Evolutionary conservation across 2,797 vertebrate species (phyloP), one percentile per base, ranked within the genome.

Genomic region (Rhodeus uyekii): DNA sequence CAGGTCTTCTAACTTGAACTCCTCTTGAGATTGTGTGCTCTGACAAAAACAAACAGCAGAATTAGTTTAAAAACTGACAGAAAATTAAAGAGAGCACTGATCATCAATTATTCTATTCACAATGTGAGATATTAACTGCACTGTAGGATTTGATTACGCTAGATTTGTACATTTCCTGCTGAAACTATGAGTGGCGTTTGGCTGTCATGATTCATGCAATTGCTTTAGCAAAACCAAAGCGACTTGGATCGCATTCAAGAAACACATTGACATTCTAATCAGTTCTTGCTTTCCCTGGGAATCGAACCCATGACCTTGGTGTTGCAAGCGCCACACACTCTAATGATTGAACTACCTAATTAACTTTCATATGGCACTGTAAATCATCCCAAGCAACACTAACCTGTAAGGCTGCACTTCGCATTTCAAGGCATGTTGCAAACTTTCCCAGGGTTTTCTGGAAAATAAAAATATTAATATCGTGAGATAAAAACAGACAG

Each of bases 361-460:
- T 14, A 36, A 71, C 42, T 46, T 8, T 53, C 27, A 50, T 2
- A 27, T 19, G 9, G 8, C 14, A 27, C 1, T 5, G 4, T 14
- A 53, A 6, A 18, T 50, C 13, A 38, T 9, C 7, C 2, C 2
- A 8, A 22, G 8, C 27, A 27, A 8, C 8, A 90, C 87, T 79
- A 92, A 99, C 97, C 97, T 99, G 98, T 91, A 99, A 92, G 90
- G 97, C 96, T 86, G 94, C 94, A 84, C 98, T 97, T 92, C 98
- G 95, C 93, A 99, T 95, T 92, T 99, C 98, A 91, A 99, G 95
- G 86, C 98, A 99, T 95, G 97, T 96, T 92, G 98, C 96, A 89
- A 97, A 95, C 93, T 98, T 99, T 83, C 96, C 97, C 91, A 99
- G 91, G 32, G 94, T 98, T 96, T 97, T 99, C 98, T 99, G 88